Evolutionary conservation across 2,797 vertebrate species (phyloP).

Genomic region (Enteromius paludinosus): DNA sequence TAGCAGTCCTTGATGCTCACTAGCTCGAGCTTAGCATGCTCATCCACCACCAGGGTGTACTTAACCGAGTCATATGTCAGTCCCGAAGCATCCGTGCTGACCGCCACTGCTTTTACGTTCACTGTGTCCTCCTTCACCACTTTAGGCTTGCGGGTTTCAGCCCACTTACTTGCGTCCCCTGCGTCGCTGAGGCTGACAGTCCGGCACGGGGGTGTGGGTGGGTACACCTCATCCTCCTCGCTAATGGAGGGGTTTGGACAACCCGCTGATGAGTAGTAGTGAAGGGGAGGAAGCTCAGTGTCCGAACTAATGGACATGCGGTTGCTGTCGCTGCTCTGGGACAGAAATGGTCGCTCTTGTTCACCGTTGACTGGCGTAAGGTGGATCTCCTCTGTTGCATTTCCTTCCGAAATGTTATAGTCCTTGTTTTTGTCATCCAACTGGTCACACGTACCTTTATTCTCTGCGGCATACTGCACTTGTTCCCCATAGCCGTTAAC

Average conservation of each 20-base stretch:
- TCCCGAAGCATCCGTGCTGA: slow-evolving; percentile 82
- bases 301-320: slow-evolving; percentile 98
- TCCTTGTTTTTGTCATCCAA: slow-evolving; percentile 67
- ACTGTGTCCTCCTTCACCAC: slow-evolving; percentile 31
- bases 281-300: slow-evolving; percentile 84
- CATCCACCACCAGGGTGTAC: slow-evolving; percentile 94
- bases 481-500: slow-evolving; percentile 52
- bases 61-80: slow-evolving; percentile 89
- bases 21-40: slow-evolving; percentile 90
- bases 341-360: slow-evolving; percentile 79
- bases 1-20: slow-evolving; percentile 91
- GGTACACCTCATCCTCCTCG: slow-evolving; percentile 85
- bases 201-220: slow-evolving; percentile 60
- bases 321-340: slow-evolving; percentile 89
- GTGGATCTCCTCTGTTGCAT: slow-evolving; percentile 85
- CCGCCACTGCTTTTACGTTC: slow-evolving; percentile 72
- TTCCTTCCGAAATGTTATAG: slow-evolving; percentile 81
- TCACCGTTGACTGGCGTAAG: slow-evolving; percentile 79
- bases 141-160: slow-evolving; percentile 6
- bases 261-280: slow-evolving; percentile 78
- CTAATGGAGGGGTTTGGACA: slow-evolving; percentile 91
- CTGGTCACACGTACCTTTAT: slow-evolving; percentile 31
- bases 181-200: slow-evolving; percentile 61
- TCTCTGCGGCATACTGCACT: slow-evolving; percentile 49
- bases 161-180: slow-evolving; percentile 50